Conservation (phyloP, 2,797 vertebrate genomes). For the Odontamblyopus lacepedii region DNA sequence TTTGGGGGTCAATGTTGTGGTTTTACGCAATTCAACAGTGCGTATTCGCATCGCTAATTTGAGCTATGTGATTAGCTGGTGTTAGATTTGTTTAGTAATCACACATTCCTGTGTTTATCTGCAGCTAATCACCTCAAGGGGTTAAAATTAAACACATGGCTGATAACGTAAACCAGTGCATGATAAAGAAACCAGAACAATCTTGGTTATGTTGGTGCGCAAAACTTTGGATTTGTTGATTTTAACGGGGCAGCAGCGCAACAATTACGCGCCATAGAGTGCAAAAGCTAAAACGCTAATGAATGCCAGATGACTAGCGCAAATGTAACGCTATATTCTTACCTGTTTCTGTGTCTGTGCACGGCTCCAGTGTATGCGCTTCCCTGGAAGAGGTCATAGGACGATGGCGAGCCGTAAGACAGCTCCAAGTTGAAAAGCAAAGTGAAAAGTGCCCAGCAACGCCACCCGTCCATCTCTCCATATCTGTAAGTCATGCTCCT, state of each 20-base stretch:
- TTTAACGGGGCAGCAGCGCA: constrained; percentile 18
- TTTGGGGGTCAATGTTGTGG: neutral
- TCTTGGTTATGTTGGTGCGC: neutral
- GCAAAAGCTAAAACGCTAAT: neutral
- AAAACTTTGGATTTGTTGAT: constrained; percentile 17
- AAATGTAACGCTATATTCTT: constrained; percentile 13
- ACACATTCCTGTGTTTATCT: constrained; percentile 49
- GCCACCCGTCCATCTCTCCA: constrained; percentile 45
- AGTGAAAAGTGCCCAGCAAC: constrained; percentile 58
- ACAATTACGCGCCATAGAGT: constrained; percentile 26
- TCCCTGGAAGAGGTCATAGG: constrained; percentile 70
- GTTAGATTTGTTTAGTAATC: constrained; percentile 15
- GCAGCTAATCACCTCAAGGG: constrained; percentile 45
- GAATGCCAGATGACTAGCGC: neutral
- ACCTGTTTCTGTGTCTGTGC: constrained; percentile 78
- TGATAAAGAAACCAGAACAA: constrained; percentile 31
- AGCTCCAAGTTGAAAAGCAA: constrained; percentile 67
- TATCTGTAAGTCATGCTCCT: constrained; percentile 42
- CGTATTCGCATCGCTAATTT: neutral
- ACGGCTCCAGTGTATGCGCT: constrained; percentile 61
- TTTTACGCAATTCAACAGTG: neutral
- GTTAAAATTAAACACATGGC: constrained; percentile 43
- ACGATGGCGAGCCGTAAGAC: constrained; percentile 62
- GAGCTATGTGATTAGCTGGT: constrained; percentile 6
- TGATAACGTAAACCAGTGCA: constrained; percentile 39